phyloP scores from a whole-genome alignment of 2,797 vertebrate species.

The Glyptemys insculpta region DNA sequence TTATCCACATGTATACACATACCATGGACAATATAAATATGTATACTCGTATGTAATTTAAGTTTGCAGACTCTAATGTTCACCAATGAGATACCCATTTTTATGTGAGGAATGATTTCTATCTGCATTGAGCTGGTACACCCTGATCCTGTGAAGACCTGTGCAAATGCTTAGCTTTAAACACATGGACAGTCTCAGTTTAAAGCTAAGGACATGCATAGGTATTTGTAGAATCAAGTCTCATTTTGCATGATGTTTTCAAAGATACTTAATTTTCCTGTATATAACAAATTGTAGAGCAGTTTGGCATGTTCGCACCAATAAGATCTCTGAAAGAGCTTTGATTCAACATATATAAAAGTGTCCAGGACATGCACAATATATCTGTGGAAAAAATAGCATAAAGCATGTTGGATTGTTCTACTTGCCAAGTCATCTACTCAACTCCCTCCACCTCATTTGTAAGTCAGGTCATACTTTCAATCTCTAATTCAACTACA shows the following conservation, averaged over 20 bases:
- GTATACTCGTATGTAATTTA: not conserved
- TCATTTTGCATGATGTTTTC: not conserved
- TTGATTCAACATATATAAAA: not conserved
- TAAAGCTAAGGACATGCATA: not conserved
- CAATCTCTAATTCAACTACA: not conserved
- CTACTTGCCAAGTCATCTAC: not conserved
- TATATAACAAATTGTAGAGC: not conserved
- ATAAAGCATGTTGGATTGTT: not conserved
- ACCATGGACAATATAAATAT: conserved; percentile 12
- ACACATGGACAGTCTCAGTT: not conserved
- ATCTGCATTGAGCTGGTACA: not conserved
- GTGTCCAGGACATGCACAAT: not conserved
- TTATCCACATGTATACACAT: conserved; percentile 1
- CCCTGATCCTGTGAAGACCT: not conserved
- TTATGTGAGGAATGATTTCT: not conserved
- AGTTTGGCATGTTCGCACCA: not conserved
- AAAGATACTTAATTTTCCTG: not conserved
- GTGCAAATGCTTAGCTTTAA: not conserved
- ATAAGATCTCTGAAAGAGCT: not conserved
- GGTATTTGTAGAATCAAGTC: not conserved
- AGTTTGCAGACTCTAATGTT: not conserved
- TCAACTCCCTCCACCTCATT: too few species aligned
- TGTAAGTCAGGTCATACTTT: not conserved
- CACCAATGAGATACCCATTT: not conserved
- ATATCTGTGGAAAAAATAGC: not conserved